These are phyloP conservation scores for Iguana delicatissima DNA, from an alignment of 2,797 vertebrate species.

Conservation along the genomic window DNA sequence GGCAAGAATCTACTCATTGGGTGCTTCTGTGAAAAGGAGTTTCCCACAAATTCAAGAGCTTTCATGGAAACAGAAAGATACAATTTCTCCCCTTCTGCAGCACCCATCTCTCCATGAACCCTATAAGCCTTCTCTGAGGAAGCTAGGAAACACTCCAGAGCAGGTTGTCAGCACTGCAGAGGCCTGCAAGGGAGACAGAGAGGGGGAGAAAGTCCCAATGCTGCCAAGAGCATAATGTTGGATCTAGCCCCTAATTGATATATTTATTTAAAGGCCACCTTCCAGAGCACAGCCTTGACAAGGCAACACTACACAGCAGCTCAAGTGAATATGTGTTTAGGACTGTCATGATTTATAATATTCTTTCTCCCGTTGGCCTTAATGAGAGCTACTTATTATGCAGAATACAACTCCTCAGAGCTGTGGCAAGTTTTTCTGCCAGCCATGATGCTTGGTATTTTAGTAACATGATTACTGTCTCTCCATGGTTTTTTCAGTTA, in stretches of 20 bases:
- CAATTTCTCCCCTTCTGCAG: neutral
- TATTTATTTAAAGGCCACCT: neutral
- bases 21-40: neutral
- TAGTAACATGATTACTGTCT: neutral
- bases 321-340: neutral
- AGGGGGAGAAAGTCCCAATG: neutral
- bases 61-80: neutral
- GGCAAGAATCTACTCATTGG: neutral
- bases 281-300: neutral
- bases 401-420: neutral
- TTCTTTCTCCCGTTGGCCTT: neutral
- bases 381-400: neutral
- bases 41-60: neutral
- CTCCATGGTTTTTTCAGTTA: neutral
- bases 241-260: neutral
- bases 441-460: neutral
- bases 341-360: neutral
- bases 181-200: neutral
- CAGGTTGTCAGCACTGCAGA: neutral
- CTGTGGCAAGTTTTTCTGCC: neutral
- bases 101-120: too few relatives aligned
- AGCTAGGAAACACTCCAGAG: too few relatives aligned
- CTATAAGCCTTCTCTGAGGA: too few relatives aligned
- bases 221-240: neutral
- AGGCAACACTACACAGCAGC: neutral